Evolutionary conservation across 2,888 invertebrate genomes (phyloP).

Genomic region (Ferdinandea cuprea): DNA sequence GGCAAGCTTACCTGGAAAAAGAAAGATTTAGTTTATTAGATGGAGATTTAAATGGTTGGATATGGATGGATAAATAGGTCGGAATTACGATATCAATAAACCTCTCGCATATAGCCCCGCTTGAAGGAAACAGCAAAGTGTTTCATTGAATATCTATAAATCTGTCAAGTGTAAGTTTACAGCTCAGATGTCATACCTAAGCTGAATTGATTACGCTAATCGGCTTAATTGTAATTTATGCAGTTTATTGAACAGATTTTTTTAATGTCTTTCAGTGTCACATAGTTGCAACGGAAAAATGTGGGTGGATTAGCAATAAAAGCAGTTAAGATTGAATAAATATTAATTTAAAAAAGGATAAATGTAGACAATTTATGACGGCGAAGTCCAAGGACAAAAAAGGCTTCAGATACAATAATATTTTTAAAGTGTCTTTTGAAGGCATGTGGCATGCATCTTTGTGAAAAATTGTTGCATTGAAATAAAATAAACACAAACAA

Average conservation of each 20-base stretch:
- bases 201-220: conserved; percentile 38
- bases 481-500: no score
- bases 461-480: no score
- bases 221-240: conserved; percentile 16
- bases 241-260: conserved; percentile 29
- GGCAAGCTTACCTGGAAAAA: conserved; percentile 56
- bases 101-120: background rate
- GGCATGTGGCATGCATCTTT: no score
- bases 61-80: background rate
- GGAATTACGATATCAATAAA: background rate
- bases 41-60: no score
- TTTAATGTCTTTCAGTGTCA: no score
- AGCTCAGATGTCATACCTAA: conserved; percentile 7
- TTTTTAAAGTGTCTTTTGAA: no score
- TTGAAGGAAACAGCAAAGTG: conserved; percentile 8
- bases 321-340: no score
- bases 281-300: background rate
- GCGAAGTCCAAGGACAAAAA: no score
- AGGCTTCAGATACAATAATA: no score
- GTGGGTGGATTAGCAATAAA: background rate
- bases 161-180: conserved; percentile 27
- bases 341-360: no score
- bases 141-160: conserved; percentile 4
- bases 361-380: no score
- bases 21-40: conserved; percentile 26